Evolutionary conservation across 2,797 vertebrate genomes (phyloP), one percentile per base, ranked within the genome.

Genomic region (Sebastes minor): DNA sequence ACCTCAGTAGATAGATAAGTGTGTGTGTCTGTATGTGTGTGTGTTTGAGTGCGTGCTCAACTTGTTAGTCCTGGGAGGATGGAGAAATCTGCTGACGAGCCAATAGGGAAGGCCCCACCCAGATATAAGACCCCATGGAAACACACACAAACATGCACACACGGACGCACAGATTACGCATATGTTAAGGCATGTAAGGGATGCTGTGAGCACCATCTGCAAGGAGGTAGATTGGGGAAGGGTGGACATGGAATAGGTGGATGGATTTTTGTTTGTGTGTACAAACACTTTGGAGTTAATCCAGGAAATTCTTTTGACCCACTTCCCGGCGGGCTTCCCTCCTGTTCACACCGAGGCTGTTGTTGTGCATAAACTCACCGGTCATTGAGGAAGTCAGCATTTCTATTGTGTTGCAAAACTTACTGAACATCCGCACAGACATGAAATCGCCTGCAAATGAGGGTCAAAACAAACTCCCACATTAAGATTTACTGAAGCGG

Each of bases 271-370:
- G 35, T 65, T 61, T 57, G 56, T 57, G 46, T 77, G 68, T 78
- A 71, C 74, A 86, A 78, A 86, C 61, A 76, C 78, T 84, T 71
- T 93, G 88, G 91, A 89, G 80, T 77, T 79, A 56, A 83, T 92
- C 92, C 89, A 92, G 88, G 86, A 91, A 90, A 88, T 49, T 87
- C 72, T 85, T 85, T 80, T 87, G 89, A 94, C 87, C 91, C 88
- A 91, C 87, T 94, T 95, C 85, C 89, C 70, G 69, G 8, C 38
- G 66, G 83, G 80, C 67, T 86, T 89, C 87, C 85, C 84, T 78
- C 81, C 61, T 60, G 79, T 89, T 88, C 82, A 83, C 83, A 61
- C 78, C 23, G 1, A 78, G 71, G 59, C 78, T 76, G 83, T 85
- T 84, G 84, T 88, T 88, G 80, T 80, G 78, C 76, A 78, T 73